phyloP scores from a whole-genome alignment of 2,888 invertebrate species.

The Acleris holmiana region DNA sequence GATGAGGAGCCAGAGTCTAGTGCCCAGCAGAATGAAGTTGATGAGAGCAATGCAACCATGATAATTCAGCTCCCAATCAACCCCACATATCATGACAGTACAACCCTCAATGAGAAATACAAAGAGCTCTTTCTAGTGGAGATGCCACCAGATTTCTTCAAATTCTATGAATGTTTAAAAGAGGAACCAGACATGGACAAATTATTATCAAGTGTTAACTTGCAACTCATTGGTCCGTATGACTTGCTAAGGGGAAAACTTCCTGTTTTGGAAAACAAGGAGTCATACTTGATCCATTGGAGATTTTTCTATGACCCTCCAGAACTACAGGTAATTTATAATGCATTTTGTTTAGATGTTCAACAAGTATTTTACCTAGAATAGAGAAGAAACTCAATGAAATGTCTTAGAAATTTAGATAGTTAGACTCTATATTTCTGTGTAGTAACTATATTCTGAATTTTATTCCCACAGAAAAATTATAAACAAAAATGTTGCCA shows the following conservation, averaged over 20 bases:
- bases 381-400: no score
- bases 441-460: no score
- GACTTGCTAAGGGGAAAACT: slow-evolving; percentile 90
- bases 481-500: no score
- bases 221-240: slow-evolving; percentile 93
- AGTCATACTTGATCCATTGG: slow-evolving; percentile 92
- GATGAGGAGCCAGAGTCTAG: not conserved
- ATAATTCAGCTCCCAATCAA: slow-evolving; percentile 52
- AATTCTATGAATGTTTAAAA: slow-evolving; percentile 91
- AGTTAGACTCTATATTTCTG: no score
- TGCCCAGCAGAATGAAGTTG: slow-evolving; percentile 7
- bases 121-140: slow-evolving; percentile 91
- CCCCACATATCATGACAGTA: slow-evolving; percentile 68
- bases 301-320: slow-evolving; percentile 97
- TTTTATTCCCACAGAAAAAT: no score
- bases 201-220: slow-evolving; percentile 86
- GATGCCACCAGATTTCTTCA: slow-evolving; percentile 96
- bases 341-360: not conserved
- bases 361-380: no score
- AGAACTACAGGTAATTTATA: slow-evolving; percentile 91
- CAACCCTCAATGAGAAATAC: slow-evolving; percentile 83
- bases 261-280: slow-evolving; percentile 79
- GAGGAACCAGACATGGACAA: slow-evolving; percentile 79
- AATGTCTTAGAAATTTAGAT: no score
- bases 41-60: slow-evolving; percentile 16